Percentiles rank a stretch among this genome's conserved stretches.
These are phyloP conservation scores for Clusia tigrina DNA, from an alignment of 2,888 invertebrate species.

Conservation along the genomic window DNA sequence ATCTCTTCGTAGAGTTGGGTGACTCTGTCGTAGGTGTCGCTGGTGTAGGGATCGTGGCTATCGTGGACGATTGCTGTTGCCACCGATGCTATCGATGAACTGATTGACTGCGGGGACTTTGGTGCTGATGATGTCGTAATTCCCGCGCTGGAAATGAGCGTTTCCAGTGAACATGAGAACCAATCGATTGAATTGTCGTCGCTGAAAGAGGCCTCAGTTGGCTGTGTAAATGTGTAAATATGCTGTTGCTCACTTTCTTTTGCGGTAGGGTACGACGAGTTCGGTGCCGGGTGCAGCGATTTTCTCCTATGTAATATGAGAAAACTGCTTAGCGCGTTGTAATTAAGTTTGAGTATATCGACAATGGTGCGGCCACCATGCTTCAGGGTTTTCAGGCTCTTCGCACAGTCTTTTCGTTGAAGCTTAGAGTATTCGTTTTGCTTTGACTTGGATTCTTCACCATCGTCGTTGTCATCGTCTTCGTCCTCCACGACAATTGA, in stretches of 20 bases:
- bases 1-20: constrained; percentile 36
- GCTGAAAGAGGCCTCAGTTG: constrained; percentile 4
- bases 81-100: constrained; percentile 38
- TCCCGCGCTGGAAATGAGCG: constrained; percentile 43
- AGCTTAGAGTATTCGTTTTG: constrained; percentile 1
- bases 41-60: constrained; percentile 34
- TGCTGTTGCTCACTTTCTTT: constrained; percentile 12
- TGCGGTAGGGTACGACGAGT: neutral
- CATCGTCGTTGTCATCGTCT: constrained; percentile 34
- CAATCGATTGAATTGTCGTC: constrained; percentile 38
- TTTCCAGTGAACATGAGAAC: constrained; percentile 52
- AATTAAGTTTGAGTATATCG: constrained; percentile 56
- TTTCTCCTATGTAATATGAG: constrained; percentile 47
- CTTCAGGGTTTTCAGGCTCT: constrained; percentile 39
- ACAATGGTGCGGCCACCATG: constrained; percentile 54
- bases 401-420: constrained; percentile 16
- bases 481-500: constrained; percentile 49
- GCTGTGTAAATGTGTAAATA: constrained; percentile 8
- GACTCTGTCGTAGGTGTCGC: constrained; percentile 36
- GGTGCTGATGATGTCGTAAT: constrained; percentile 13
- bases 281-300: neutral
- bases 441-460: constrained; percentile 2
- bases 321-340: constrained; percentile 57
- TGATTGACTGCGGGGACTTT: constrained; percentile 31
- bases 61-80: constrained; percentile 21